Evolutionary conservation across 2,113 vertebrate genomes (phyloP).

Genomic region (Mirounga angustirostris): DNA sequence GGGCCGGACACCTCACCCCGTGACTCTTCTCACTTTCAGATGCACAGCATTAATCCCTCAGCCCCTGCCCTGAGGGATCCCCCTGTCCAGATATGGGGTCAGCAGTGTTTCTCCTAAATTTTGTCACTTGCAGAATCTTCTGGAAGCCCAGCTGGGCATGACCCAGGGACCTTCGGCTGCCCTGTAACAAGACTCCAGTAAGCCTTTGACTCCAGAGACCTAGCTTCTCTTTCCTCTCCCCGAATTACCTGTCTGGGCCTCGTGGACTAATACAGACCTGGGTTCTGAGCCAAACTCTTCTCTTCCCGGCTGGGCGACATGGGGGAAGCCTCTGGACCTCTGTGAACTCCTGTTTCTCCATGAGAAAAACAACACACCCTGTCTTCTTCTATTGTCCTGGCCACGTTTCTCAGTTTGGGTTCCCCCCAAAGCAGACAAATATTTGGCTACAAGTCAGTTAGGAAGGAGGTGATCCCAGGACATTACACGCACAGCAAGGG

Average conservation of each 20-base stretch:
- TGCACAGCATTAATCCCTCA: background rate
- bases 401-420: background rate
- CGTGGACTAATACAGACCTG: accelerated
- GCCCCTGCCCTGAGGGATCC: background rate
- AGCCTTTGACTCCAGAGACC: background rate
- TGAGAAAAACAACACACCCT: background rate
- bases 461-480: background rate
- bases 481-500: background rate
- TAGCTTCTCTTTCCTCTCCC: background rate
- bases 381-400: background rate
- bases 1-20: background rate
- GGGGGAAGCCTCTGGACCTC: background rate
- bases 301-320: background rate
- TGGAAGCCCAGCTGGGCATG: background rate
- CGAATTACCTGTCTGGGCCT: accelerated
- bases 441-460: background rate
- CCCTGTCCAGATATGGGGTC: background rate
- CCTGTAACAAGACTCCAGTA: background rate
- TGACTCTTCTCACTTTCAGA: too few relatives aligned
- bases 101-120: background rate
- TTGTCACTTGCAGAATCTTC: background rate
- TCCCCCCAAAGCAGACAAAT: background rate
- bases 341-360: background rate
- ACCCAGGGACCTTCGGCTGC: background rate
- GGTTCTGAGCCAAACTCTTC: background rate